Evolutionary conservation across 2,797 vertebrate species (phyloP).

Genomic region (Rhinella marina): DNA sequence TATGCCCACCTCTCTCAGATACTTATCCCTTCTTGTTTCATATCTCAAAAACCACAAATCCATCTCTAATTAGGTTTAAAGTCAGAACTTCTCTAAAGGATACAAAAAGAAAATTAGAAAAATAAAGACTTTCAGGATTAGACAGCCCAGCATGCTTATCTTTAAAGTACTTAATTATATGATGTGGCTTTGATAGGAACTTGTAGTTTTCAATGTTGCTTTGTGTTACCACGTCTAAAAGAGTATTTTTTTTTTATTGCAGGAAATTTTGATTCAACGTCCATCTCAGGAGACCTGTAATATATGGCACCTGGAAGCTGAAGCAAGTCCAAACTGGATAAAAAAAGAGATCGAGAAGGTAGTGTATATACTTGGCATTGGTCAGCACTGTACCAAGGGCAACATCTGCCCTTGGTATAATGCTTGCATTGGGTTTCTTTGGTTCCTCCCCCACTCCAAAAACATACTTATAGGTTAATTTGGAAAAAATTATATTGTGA

Average conservation of each 20-base stretch:
- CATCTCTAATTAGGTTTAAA: constrained; percentile 59
- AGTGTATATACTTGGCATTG: background rate
- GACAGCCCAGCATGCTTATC: constrained; percentile 48
- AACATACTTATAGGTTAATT: no score
- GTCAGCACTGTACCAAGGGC: no score
- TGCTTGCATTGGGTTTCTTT: no score
- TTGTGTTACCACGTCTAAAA: constrained; percentile 21
- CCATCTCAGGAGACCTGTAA: constrained; percentile 22
- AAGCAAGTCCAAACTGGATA: constrained; percentile 49
- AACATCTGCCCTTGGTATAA: no score
- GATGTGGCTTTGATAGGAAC: constrained; percentile 39
- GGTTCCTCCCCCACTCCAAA: no score
- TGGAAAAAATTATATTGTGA: no score
- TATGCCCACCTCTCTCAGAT: constrained; percentile 19
- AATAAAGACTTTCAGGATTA: constrained; percentile 54
- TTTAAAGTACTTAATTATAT: constrained; percentile 58
- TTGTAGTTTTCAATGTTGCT: background rate
- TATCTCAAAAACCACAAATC: constrained; percentile 54
- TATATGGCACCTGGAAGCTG: constrained; percentile 53
- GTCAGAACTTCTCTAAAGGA: constrained; percentile 40
- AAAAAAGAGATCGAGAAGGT: constrained; percentile 46
- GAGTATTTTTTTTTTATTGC: background rate
- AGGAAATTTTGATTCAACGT: constrained; percentile 23
- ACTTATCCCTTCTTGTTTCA: constrained; percentile 45
- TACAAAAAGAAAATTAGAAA: constrained; percentile 47